phyloP scores from a whole-genome alignment of 2,113 vertebrate species.

The Tetrao urogallus region DNA sequence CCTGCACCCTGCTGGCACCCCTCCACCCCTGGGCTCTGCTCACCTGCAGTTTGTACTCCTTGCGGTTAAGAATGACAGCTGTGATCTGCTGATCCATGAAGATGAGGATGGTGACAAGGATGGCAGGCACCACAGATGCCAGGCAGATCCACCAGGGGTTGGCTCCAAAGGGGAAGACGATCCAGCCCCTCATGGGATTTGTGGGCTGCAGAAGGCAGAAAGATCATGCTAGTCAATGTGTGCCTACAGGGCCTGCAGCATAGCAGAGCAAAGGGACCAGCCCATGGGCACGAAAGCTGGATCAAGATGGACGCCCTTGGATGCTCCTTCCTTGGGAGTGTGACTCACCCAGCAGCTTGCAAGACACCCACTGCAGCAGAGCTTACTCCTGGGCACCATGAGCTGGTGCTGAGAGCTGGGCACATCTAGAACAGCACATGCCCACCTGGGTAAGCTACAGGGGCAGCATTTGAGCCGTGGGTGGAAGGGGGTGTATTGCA shows the following conservation, averaged over 20 bases:
- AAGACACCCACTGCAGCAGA: background rate
- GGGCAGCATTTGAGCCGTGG: background rate
- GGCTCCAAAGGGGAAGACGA: constrained; percentile 76
- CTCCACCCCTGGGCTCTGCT: background rate
- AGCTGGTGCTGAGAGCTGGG: background rate
- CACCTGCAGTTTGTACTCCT: constrained; percentile 80
- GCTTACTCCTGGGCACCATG: background rate
- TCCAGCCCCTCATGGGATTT: constrained; percentile 74
- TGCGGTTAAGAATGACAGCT: constrained; percentile 82
- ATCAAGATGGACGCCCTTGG: background rate
- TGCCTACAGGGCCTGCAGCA: fast-evolving
- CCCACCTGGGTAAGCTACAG: background rate
- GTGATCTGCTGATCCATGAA: constrained; percentile 89
- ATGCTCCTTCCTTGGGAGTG: background rate
- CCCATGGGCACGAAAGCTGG: background rate
- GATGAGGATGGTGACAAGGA: constrained; percentile 82
- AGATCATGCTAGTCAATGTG: background rate
- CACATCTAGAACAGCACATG: background rate
- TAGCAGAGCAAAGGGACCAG: fast-evolving
- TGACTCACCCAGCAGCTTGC: background rate
- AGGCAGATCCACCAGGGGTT: constrained; percentile 84
- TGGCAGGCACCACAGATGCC: constrained; percentile 69
- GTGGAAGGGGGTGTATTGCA: background rate
- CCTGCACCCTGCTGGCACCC: background rate
- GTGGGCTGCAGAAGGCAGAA: constrained; percentile 64